Evolutionary conservation across 2,797 vertebrate genomes (phyloP).

Genomic region (Poeciliopsis infans): DNA sequence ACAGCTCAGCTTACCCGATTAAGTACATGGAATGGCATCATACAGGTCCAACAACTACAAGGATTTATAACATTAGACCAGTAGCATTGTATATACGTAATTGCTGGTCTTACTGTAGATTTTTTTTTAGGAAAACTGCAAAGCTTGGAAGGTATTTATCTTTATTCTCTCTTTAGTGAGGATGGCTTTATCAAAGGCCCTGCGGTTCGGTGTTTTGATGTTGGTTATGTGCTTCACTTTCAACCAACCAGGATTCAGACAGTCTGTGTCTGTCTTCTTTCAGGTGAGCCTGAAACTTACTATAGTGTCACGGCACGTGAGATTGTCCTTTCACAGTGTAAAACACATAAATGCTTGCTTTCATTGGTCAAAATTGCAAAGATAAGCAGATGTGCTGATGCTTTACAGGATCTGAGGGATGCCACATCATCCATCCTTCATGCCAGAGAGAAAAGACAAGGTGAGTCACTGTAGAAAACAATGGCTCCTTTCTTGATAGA

Average conservation of each 20-base stretch:
- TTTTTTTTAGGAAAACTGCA: background rate
- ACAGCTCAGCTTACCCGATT: background rate
- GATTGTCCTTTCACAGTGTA: background rate
- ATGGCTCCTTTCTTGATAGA: background rate
- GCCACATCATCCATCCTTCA: no score
- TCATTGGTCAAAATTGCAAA: background rate
- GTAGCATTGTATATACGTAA: background rate
- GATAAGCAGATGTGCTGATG: background rate
- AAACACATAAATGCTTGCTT: background rate
- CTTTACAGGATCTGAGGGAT: background rate
- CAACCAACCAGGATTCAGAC: constrained; percentile 5
- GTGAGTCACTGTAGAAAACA: background rate
- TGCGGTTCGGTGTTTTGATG: constrained; percentile 21
- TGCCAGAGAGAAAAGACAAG: constrained; percentile 3
- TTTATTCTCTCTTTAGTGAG: constrained; percentile 21
- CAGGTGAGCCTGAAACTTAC: constrained; percentile 21
- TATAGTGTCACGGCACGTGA: background rate
- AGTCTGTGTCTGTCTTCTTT: constrained; percentile 1
- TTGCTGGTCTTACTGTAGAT: background rate
- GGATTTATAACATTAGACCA: background rate
- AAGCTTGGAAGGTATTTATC: background rate
- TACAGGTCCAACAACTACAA: background rate
- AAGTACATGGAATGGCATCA: background rate
- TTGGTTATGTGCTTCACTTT: constrained; percentile 38
- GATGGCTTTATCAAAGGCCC: constrained; percentile 41